These are phyloP conservation scores for Bubalus kerabau DNA, from an alignment of 2,113 vertebrate species.

Conservation along the genomic window DNA sequence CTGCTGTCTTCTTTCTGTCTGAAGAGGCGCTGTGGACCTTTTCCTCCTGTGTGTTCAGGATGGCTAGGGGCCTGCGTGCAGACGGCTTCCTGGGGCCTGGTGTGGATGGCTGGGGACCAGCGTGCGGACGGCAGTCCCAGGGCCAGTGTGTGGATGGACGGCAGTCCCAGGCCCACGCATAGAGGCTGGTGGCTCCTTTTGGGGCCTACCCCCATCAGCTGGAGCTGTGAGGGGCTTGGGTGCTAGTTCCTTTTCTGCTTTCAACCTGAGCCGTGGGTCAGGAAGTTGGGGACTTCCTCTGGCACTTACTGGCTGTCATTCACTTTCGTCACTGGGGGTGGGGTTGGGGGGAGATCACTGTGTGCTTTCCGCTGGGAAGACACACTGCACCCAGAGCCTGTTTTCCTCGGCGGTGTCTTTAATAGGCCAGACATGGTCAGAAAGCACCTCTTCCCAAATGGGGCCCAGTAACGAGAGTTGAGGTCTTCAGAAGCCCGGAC, in stretches of 20 bases:
- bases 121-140: not conserved
- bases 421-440: not conserved
- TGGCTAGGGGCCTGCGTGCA: not conserved
- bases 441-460: not conserved
- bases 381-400: too few species aligned
- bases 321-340: accelerated
- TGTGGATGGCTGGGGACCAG: not conserved
- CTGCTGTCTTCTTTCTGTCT: not conserved
- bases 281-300: not conserved
- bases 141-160: not conserved
- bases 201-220: not conserved
- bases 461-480: too few species aligned
- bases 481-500: not conserved
- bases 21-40: not conserved
- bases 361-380: not conserved
- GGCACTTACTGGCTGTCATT: not conserved
- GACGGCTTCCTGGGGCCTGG: not conserved
- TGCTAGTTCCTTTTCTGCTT: not conserved
- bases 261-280: accelerated
- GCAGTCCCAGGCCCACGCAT: not conserved
- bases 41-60: not conserved
- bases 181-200: not conserved
- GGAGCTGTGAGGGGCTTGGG: not conserved
- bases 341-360: not conserved
- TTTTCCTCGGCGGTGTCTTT: not conserved